Base-by-base conservation (phyloP, 2,797 vertebrate species). In the Chrosomus eos region DNA sequence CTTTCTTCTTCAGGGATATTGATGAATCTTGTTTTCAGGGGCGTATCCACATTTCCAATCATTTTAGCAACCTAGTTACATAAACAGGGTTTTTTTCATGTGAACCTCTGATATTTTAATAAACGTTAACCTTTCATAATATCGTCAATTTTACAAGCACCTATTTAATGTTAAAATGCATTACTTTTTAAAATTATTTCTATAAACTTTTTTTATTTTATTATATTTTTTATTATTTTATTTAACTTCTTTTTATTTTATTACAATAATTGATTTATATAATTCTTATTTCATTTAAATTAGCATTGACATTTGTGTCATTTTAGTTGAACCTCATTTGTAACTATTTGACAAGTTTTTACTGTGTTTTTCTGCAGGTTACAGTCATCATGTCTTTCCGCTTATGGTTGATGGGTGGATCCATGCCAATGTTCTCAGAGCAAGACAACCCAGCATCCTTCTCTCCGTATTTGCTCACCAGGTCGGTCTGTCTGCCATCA, bases 401-500 rank as follows among this genome's bases (percentile, higher is more conserved):
- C 60, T 92, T 99, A 87, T 97, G 97, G 96, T 95, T 99, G 87
- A 99, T 99, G 98, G 98, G 97, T 85, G 97, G 97, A 67, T 98
- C 97, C 85, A 98, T 99, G 97, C 98, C 98, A 0, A 96, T 98
- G 81, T 99, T 99, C 90, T 98, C 98, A 0, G 98, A 99, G 89
- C 98, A 99, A 91, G 98, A 99, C 94, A 99, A 99, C 89, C 98
- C 98, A 9, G 97, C 98, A 80, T 99, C 98, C 5, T 98, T 98
- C 94, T 98, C 97, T 0, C 96, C 97, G 0, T 94, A 96, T 88
- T 88, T 98, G 40, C 95, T 99, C 77, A 99, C 97, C 1, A 99
- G 98, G 98, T 98, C 90, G 60, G 86, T 79, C 88, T 5, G 7
- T 70, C 23, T 71, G 16, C 13, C 67, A 13, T 48, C 23, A 58